phyloP scores from a whole-genome alignment of 2,888 invertebrate species.

The Girardia tigrina region DNA sequence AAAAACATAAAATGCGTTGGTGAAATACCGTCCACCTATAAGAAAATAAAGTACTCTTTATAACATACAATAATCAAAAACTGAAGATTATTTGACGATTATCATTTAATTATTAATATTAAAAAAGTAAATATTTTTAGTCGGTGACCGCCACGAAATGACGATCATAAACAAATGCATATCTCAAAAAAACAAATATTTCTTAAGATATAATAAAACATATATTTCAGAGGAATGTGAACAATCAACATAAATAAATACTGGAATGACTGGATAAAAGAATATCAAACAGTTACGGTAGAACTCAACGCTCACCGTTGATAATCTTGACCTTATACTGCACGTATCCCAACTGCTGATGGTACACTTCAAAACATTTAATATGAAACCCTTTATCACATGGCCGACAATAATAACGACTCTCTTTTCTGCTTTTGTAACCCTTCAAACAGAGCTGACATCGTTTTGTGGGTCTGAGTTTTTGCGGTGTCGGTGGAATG shows the following conservation, averaged over 20 bases:
- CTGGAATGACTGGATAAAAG: not conserved
- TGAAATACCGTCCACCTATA: too few species aligned
- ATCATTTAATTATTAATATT: too few species aligned
- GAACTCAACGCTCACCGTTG: not conserved
- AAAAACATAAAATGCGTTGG: too few species aligned
- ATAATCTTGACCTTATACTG: not conserved
- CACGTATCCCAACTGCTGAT: not conserved
- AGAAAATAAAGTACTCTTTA: too few species aligned
- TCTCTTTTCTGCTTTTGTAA: constrained; percentile 25
- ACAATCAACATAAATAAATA: not conserved
- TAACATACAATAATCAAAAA: too few species aligned
- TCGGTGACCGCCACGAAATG: too few species aligned
- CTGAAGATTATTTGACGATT: too few species aligned
- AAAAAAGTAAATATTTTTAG: too few species aligned
- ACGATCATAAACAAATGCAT: too few species aligned
- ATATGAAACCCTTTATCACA: constrained; percentile 26
- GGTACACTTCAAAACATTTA: constrained; percentile 24
- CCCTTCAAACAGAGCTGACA: constrained; percentile 20
- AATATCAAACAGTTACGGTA: not conserved
- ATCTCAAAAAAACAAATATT: too few species aligned
- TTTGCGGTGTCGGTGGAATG: constrained; percentile 13
- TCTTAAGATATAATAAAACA: not conserved
- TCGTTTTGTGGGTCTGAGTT: constrained; percentile 28
- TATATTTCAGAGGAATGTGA: constrained; percentile 9
- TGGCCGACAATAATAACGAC: constrained; percentile 11